Evolutionary conservation across 2,797 vertebrate genomes (phyloP).

Genomic region (Pygocentrus nattereri): DNA sequence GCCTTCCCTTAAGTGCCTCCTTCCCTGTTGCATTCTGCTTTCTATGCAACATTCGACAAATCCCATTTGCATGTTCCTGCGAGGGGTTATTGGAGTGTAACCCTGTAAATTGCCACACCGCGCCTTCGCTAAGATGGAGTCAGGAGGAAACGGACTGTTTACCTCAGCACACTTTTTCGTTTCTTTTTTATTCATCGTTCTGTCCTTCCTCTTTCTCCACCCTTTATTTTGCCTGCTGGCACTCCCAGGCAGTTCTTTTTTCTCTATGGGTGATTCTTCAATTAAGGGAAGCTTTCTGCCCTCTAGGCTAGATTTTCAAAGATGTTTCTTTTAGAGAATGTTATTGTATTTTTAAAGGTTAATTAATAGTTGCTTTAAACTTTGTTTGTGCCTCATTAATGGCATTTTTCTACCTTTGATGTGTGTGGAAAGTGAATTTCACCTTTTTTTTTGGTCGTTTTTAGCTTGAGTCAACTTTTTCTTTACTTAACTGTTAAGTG

Average conservation of each 20-base stretch:
- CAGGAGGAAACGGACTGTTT: constrained; percentile 69
- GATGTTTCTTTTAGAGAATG: background rate
- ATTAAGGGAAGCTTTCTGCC: background rate
- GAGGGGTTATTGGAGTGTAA: constrained; percentile 73
- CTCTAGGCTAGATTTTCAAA: background rate
- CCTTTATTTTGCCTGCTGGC: constrained; percentile 8
- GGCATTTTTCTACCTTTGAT: no score
- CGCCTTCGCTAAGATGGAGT: background rate
- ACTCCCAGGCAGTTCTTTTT: background rate
- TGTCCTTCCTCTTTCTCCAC: constrained; percentile 31
- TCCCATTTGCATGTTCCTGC: constrained; percentile 66
- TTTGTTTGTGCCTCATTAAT: no score
- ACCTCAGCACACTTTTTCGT: constrained; percentile 72
- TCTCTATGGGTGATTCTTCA: background rate
- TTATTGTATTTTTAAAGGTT: no score
- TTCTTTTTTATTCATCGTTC: constrained; percentile 72
- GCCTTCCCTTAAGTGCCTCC: background rate
- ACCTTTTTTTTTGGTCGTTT: no score
- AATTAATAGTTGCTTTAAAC: no score
- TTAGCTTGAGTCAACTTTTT: no score
- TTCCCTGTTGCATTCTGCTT: constrained; percentile 11
- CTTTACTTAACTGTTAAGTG: no score
- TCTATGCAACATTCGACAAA: constrained; percentile 48
- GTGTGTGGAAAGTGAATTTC: no score
- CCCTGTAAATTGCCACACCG: constrained; percentile 69